These are phyloP conservation scores for Polypterus senegalus DNA, from an alignment of 2,113 vertebrate species.

Conservation along the genomic window DNA sequence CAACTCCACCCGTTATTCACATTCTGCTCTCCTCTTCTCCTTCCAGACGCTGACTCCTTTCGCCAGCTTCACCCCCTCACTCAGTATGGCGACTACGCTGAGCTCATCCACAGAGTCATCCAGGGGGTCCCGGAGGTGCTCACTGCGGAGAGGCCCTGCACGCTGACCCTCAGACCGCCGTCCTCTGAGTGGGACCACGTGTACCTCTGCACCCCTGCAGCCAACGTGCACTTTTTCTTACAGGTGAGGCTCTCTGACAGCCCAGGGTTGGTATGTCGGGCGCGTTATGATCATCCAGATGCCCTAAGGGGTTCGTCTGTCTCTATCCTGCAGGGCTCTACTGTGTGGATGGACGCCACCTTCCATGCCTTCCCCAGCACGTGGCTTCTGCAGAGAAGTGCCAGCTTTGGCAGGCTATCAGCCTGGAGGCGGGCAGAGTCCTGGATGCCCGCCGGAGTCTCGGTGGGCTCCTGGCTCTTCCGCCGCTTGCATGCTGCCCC, in stretches of 20 bases:
- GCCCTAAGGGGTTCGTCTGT: too few species aligned
- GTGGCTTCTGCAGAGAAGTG: conserved; percentile 37
- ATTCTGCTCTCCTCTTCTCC: neutral
- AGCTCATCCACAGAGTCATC: conserved; percentile 34
- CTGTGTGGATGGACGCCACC: conserved; percentile 59
- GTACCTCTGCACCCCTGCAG: conserved; percentile 47
- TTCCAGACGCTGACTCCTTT: conserved; percentile 43
- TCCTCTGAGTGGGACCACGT: conserved; percentile 45
- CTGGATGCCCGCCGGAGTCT: conserved; percentile 46
- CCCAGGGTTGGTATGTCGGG: too few species aligned
- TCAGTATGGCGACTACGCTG: conserved; percentile 38
- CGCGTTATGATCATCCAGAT: too few species aligned
- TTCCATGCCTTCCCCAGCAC: conserved; percentile 42
- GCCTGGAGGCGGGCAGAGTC: conserved; percentile 33
- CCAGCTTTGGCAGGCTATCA: conserved; percentile 49
- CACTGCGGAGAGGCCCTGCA: conserved; percentile 35
- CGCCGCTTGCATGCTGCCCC: conserved; percentile 40
- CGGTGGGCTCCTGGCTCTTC: conserved; percentile 34
- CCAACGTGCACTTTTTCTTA: conserved; percentile 45
- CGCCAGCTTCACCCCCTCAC: conserved; percentile 44
- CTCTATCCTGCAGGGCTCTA: conserved; percentile 44
- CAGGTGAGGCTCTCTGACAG: conserved; percentile 43
- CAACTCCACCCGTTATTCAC: neutral
- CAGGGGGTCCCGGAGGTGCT: conserved; percentile 45
- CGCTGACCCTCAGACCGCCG: conserved; percentile 50